Evolutionary conservation across 2,113 vertebrate genomes (phyloP).

Genomic region (Pseudonaja textilis): DNA sequence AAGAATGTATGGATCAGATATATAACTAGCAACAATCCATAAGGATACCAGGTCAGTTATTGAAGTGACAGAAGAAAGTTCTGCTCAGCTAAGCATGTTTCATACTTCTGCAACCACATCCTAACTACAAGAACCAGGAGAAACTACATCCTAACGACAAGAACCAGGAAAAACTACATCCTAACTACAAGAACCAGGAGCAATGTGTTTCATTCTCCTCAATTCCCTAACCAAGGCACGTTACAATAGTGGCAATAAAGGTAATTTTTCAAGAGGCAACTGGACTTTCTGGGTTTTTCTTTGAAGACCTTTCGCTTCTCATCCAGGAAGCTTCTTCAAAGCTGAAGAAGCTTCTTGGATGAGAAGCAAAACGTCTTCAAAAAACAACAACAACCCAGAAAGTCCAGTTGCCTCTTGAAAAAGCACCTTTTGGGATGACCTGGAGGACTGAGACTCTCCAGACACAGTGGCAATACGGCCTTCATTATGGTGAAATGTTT

Average conservation of each 20-base stretch:
- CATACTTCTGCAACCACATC: not conserved
- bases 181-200: not conserved
- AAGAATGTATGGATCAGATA: not conserved
- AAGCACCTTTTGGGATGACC: too few relatives aligned
- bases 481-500: not conserved
- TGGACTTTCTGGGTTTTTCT: too few relatives aligned
- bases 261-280: too few relatives aligned
- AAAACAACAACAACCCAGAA: too few relatives aligned
- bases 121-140: not conserved
- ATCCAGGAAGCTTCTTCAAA: too few relatives aligned
- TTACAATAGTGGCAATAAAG: not conserved
- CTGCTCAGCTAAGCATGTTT: not conserved
- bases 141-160: not conserved
- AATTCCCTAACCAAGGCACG: not conserved
- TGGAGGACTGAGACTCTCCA: too few relatives aligned
- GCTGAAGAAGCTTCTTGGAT: too few relatives aligned
- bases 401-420: too few relatives aligned
- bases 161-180: not conserved
- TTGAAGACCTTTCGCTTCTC: too few relatives aligned
- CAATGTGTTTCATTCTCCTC: not conserved
- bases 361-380: too few relatives aligned
- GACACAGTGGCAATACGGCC: not conserved
- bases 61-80: not conserved
- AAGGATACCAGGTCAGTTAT: not conserved
- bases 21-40: not conserved